phyloP scores from a whole-genome alignment of 2,888 invertebrate species.

The Diploptera punctata region DNA sequence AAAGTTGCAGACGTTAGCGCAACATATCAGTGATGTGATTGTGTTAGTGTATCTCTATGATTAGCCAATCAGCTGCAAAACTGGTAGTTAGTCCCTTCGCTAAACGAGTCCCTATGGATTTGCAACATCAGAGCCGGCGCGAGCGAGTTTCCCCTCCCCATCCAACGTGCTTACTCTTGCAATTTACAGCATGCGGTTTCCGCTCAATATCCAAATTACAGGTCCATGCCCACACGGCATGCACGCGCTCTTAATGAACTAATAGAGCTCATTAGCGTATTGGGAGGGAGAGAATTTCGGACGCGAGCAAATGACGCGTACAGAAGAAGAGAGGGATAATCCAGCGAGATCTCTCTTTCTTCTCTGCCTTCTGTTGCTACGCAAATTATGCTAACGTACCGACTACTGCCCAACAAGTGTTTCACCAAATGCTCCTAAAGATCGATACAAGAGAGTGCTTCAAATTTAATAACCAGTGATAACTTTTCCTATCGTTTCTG shows the following conservation, averaged over 20 bases:
- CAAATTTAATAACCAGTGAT: too few species aligned
- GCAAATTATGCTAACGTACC: too few species aligned
- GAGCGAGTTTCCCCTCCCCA: neutral
- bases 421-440: too few species aligned
- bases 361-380: too few species aligned
- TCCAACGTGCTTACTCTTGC: constrained; percentile 39
- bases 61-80: constrained; percentile 41
- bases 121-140: neutral
- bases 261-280: constrained; percentile 41
- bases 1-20: constrained; percentile 36
- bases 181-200: constrained; percentile 41
- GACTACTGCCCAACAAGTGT: too few species aligned
- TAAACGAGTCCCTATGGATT: constrained; percentile 42
- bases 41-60: constrained; percentile 21
- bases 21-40: constrained; percentile 10
- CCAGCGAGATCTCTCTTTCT: too few species aligned
- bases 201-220: constrained; percentile 41
- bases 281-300: neutral
- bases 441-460: too few species aligned
- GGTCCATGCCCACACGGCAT: constrained; percentile 33
- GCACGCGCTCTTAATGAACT: constrained; percentile 40
- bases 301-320: constrained; percentile 18
- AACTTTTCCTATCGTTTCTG: too few species aligned
- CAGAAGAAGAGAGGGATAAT: neutral
- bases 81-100: constrained; percentile 34